Conservation (phyloP, 2,888 invertebrate genomes). For the Morinoia aosen region DNA sequence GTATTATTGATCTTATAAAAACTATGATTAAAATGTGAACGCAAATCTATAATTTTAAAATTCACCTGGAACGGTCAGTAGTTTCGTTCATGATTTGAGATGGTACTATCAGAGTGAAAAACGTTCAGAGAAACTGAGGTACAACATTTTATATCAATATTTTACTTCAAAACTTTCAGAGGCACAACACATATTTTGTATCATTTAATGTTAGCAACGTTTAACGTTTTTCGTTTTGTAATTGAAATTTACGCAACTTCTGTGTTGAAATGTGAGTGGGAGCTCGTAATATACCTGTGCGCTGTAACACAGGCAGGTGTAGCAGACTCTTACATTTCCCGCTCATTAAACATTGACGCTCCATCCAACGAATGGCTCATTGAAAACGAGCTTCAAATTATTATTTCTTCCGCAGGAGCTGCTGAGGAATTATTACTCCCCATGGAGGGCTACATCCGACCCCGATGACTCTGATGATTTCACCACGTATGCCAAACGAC, state of each 20-base stretch:
- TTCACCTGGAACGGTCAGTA: background rate
- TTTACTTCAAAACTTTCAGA: no score
- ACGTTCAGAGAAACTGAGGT: background rate
- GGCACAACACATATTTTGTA: no score
- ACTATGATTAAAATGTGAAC: background rate
- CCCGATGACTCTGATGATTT: background rate
- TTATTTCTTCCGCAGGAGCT: background rate
- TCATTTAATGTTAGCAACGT: no score
- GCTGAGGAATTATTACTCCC: background rate
- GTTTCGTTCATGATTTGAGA: background rate
- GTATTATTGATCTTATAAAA: background rate
- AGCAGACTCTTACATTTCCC: background rate
- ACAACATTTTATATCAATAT: no score
- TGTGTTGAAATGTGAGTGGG: background rate
- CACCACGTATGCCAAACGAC: slow-evolving; percentile 18
- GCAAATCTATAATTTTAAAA: background rate
- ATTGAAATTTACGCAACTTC: background rate
- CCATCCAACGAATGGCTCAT: background rate
- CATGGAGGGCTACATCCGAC: background rate
- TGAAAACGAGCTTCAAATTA: background rate
- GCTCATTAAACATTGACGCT: background rate
- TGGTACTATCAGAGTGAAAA: background rate
- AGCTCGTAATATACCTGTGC: background rate
- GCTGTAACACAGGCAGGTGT: background rate
- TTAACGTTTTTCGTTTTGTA: background rate